Evolutionary conservation across 2,797 vertebrate species (phyloP), one percentile per base, ranked within the genome.

Genomic region (Moxostoma hubbsi): DNA sequence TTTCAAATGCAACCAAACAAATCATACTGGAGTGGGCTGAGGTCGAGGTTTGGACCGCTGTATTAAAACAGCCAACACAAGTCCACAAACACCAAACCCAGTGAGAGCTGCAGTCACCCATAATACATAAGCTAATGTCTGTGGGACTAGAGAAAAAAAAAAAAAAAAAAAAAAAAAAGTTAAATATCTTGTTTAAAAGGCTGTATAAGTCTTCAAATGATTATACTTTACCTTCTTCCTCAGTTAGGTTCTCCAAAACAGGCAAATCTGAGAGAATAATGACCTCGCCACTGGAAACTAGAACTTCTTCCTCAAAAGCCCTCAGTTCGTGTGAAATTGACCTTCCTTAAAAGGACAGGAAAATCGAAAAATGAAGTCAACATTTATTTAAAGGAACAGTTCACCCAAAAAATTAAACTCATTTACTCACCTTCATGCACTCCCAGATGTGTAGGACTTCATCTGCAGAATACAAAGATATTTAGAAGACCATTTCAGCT

Each of bases 241-340:
- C 6, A 0, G 5, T 53, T 5, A 67, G 61, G 43, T 49, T 61
- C 49, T 54, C 64, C 4, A 61, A 66, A 75, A 64, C 16, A 1
- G 67, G 70, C 36, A 24, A 50, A 43, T 77, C 62, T 4, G 67
- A 75, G 5, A 74, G 5, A 54, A 94, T 53, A 66, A 91, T 85
- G 77, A 94, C 84, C 69, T 87, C 72, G 2, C 87, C 73, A 16
- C 92, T 93, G 0, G 93, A 93, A 46, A 93, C 90, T 0, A 93
- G n/a, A 12, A 75, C n/a, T 7, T 5, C 66, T 7, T 47, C 84
- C 73, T 63, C 69, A 4, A 75, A 74, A 61, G 69, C 79, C 6
- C n/a, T 55, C 2, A 15, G 68, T 0, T 1, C 9, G 11, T 77
- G 50, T 66, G 72, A 36, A 69, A 61, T 50, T 15, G 81, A 79